Base-by-base conservation (phyloP, 2,888 invertebrate species). In the Synanthedon formicaeformis region DNA sequence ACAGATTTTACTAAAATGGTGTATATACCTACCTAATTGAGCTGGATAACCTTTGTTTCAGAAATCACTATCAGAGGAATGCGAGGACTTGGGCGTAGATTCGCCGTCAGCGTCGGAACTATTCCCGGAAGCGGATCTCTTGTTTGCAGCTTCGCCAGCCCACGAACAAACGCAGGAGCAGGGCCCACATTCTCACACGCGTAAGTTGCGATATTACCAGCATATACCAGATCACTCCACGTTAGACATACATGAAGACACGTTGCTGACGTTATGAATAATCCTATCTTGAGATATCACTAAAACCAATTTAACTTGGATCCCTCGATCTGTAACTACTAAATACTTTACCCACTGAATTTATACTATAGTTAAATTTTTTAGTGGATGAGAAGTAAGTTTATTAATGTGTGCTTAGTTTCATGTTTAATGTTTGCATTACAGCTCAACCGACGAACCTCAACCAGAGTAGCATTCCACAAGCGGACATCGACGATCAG, bases 81-180 rank as follows among this genome's bases (percentile, higher is more conserved):
- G 93, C 71, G 93, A 93, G 65, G 93, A 94, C 68, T 81, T 93
- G 11, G 93, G 94, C 4, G 93, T 94, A 51, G 94, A 93, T 63
- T 93, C 93, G 50, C 93, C 93, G 0, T 93, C 93, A n/a, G 92
- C 93, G 0, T 92, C 93, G 56, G 94, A 94, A 65, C 77, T 94
- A 58, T 94, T 94, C 69, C 93, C 94, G 0, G 94, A 94, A 65
- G 93, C 93, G 0, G 93, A 93, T 68, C 75, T 93, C 51, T 73
- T 93, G 51, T 92, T 93, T 63, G 91, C 93, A 54, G 88, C 91
- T 0, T 93, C 93, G 60, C 92, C 93, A 0, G 92, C 93, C 0
- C 92, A 92, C 23, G 92, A 92, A 54, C 91, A 90, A 61, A 82
- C 66, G 1, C 78, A 50, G 12, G 81, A 78, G 3, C 71, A 71